Evolutionary conservation across 2,113 vertebrate genomes (phyloP).

Genomic region (Hemibagrus wyckioides): DNA sequence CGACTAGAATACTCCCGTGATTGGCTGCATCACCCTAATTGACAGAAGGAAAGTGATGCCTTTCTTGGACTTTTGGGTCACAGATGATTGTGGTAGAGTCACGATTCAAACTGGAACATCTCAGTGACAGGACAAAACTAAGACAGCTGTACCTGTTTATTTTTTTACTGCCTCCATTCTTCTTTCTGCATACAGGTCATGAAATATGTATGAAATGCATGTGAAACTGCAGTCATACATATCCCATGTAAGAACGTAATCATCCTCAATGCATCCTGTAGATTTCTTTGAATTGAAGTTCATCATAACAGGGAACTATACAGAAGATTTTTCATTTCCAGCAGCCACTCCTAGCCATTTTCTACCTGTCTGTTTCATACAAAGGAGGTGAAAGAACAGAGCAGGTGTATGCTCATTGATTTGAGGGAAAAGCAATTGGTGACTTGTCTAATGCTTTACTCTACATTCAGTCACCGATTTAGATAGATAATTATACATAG

Average conservation of each 20-base stretch:
- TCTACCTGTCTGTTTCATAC: neutral
- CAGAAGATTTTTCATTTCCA: neutral
- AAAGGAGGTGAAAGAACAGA: neutral
- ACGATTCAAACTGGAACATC: neutral
- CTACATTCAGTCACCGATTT: neutral
- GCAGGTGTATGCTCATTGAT: neutral
- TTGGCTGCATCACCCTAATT: neutral
- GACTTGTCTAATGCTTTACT: neutral
- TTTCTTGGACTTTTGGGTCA: neutral
- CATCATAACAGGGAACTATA: neutral
- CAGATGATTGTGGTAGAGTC: neutral
- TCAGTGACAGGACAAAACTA: neutral
- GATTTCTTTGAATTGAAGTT: neutral
- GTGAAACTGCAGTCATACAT: slow-evolving; percentile 6
- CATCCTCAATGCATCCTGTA: neutral
- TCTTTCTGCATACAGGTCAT: slow-evolving; percentile 14
- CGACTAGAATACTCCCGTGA: neutral
- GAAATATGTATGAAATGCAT: slow-evolving; percentile 49
- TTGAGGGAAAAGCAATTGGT: neutral
- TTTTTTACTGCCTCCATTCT: neutral
- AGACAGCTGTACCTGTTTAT: neutral
- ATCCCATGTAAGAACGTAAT: neutral
- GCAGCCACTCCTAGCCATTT: neutral
- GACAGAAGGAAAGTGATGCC: neutral
- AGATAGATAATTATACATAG: neutral